A percentile compares a stretch with the other conserved stretches of the same genome.
Evolutionary conservation across 2,113 vertebrate genomes (phyloP).

Genomic region (Craseonycteris thonglongyai): DNA sequence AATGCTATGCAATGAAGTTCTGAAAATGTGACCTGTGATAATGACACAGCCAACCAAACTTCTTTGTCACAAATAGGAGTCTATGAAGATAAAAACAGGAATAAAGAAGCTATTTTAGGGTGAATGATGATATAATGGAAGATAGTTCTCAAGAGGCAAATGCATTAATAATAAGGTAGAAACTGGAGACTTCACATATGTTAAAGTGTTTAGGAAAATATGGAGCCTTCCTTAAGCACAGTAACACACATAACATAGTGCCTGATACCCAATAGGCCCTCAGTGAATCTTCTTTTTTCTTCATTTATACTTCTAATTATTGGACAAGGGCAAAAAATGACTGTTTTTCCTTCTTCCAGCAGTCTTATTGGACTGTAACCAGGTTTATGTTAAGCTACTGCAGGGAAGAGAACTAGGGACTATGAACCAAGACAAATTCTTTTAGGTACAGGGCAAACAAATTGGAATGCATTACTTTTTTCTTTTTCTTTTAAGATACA

Average conservation of each 20-base stretch:
- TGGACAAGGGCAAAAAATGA: not conserved
- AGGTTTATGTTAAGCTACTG: not conserved
- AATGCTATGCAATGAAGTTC: not conserved
- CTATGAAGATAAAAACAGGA: not conserved
- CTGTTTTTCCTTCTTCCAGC: not conserved
- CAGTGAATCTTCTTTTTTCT: not conserved
- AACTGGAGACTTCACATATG: conserved; percentile 25
- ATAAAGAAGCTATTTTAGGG: not conserved
- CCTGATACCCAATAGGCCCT: not conserved
- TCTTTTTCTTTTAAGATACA: no score
- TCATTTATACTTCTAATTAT: not conserved
- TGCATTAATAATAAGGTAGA: not conserved
- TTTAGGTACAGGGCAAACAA: not conserved
- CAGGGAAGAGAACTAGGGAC: not conserved
- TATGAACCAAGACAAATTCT: not conserved
- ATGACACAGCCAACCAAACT: not conserved
- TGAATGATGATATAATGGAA: not conserved
- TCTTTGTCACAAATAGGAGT: not conserved
- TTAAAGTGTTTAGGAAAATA: not conserved
- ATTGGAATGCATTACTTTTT: not conserved
- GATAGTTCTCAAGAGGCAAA: not conserved
- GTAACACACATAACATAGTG: not conserved
- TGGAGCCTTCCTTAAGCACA: not conserved
- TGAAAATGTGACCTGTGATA: not conserved
- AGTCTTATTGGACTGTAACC: not conserved